Evolutionary conservation across 2,797 vertebrate species (phyloP).

Genomic region (Botia kubotai): DNA sequence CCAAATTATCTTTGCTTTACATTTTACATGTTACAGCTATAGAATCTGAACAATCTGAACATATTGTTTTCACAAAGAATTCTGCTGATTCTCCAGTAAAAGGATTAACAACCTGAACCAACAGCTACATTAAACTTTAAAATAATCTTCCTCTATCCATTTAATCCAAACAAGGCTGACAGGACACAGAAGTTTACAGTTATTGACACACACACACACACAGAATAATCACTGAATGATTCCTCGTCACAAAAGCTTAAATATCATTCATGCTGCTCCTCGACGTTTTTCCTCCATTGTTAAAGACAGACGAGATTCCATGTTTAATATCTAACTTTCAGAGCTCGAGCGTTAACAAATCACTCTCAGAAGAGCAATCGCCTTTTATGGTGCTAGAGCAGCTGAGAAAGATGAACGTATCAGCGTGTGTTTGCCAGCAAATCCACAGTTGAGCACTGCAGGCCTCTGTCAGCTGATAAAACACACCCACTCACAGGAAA

Average conservation of each 20-base stretch:
- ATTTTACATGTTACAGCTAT: too few relatives aligned
- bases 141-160: not conserved
- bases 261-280: not conserved
- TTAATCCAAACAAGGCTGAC: not conserved
- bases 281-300: constrained; percentile 13
- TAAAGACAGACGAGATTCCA: not conserved
- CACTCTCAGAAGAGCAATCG: constrained; percentile 40
- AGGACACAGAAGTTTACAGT: not conserved
- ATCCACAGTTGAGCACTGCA: constrained; percentile 49
- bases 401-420: constrained; percentile 51
- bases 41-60: too few relatives aligned
- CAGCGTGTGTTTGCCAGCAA: constrained; percentile 61
- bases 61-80: too few relatives aligned
- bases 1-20: not conserved
- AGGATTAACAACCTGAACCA: too few relatives aligned
- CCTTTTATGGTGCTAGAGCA: constrained; percentile 62
- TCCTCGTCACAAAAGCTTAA: not conserved
- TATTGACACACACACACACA: constrained; percentile 6
- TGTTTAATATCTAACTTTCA: constrained; percentile 36
- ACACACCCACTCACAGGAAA: constrained; percentile 17
- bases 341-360: constrained; percentile 55
- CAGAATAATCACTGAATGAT: constrained; percentile 15
- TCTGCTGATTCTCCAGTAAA: too few relatives aligned
- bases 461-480: constrained; percentile 35
- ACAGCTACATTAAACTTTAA: not conserved